Evolutionary conservation across 2,113 vertebrate species (phyloP).

Genomic region (Gasterosteus aculeatus): DNA sequence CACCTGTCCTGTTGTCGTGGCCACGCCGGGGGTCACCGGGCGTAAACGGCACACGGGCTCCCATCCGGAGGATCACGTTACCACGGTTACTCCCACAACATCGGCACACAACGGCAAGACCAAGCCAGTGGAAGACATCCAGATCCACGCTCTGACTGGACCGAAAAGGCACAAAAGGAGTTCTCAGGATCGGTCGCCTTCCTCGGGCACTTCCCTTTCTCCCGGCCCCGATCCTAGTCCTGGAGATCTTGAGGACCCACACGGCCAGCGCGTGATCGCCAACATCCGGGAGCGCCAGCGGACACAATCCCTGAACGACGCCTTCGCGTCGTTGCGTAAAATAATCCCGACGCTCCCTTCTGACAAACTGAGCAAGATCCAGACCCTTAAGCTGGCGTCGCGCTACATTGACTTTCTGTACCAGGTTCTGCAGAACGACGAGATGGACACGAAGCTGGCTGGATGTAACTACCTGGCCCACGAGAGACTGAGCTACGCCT

Average conservation of each 20-base stretch:
- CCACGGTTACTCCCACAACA: slow-evolving; percentile 12
- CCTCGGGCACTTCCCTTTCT: slow-evolving; percentile 64
- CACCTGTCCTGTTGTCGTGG: slow-evolving; percentile 78
- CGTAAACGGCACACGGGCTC: slow-evolving; percentile 79
- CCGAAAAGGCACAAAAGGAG: slow-evolving; percentile 78
- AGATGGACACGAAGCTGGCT: slow-evolving; percentile 86
- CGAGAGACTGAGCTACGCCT: slow-evolving; percentile 91
- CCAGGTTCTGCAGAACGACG: slow-evolving; percentile 90
- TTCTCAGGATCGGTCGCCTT: slow-evolving; percentile 66
- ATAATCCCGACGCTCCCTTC: slow-evolving; percentile 92
- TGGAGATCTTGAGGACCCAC: slow-evolving; percentile 80
- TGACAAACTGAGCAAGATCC: slow-evolving; percentile 94
- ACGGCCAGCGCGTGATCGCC: slow-evolving; percentile 88
- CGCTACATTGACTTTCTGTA: slow-evolving; percentile 93
- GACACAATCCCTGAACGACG: slow-evolving; percentile 90
- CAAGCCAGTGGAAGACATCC: slow-evolving; percentile 51
- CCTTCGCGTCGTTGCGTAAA: slow-evolving; percentile 88
- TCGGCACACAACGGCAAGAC: slow-evolving; percentile 42
- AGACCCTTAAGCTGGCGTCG: slow-evolving; percentile 90
- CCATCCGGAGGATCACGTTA: slow-evolving; percentile 52
- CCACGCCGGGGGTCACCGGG: slow-evolving; percentile 59
- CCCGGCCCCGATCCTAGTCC: slow-evolving; percentile 57
- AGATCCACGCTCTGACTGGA: slow-evolving; percentile 37
- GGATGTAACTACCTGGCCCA: slow-evolving; percentile 91
- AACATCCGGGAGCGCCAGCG: slow-evolving; percentile 90